Percentiles rank a stretch among this genome's conserved stretches.
phyloP scores from a whole-genome alignment of 2,113 vertebrate genomes.

The Tricholaema leucomelas region DNA sequence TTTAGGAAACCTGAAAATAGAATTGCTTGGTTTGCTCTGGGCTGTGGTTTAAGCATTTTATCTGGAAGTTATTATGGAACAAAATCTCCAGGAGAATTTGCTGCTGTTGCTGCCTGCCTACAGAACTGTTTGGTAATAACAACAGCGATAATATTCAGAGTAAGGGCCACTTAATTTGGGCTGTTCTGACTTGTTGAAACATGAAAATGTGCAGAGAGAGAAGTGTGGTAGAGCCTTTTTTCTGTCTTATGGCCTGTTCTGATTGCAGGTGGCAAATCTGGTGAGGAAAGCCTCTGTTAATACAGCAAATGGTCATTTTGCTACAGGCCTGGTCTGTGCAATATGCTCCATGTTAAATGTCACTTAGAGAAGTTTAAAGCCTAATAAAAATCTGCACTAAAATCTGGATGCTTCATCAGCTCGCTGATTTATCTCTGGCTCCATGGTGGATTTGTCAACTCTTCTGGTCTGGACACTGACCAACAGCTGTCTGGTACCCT shows the following conservation, averaged over 20 bases:
- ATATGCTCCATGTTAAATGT: neutral
- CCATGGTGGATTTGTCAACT: neutral
- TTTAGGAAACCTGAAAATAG: conserved; percentile 18
- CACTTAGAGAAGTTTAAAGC: neutral
- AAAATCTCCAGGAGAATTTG: neutral
- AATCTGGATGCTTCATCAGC: neutral
- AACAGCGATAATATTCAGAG: neutral
- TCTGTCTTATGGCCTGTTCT: neutral
- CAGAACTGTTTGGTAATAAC: neutral
- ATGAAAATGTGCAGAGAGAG: neutral
- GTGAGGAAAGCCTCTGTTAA: neutral
- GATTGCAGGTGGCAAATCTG: neutral
- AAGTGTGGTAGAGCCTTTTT: neutral
- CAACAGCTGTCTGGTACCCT: neutral
- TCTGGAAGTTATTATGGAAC: conserved; percentile 18
- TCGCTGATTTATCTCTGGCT: neutral
- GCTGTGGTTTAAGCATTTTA: conserved; percentile 8
- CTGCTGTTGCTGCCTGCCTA: neutral
- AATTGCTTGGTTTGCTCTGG: neutral
- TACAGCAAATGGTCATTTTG: neutral
- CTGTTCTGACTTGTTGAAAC: neutral
- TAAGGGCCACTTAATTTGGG: neutral
- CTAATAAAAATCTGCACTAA: neutral
- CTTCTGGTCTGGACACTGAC: neutral
- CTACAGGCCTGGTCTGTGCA: neutral